Evolutionary conservation across 2,113 vertebrate genomes (phyloP).

Genomic region (Xiphorhynchus elegans): DNA sequence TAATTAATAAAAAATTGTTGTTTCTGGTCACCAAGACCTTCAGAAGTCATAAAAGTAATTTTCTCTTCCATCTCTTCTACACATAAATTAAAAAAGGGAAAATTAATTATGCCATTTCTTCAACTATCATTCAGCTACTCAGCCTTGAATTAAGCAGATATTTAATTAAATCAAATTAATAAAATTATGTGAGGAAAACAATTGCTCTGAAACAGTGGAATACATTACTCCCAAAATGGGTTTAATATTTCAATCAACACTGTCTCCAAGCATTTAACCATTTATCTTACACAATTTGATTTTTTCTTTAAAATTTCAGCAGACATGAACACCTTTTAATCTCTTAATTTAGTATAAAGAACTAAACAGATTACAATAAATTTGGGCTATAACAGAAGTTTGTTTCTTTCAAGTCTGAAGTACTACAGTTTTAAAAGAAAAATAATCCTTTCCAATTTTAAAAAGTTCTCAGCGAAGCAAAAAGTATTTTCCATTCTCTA

Average conservation of each 20-base stretch:
- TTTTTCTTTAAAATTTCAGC: constrained; percentile 6
- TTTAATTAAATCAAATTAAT: neutral
- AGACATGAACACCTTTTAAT: neutral
- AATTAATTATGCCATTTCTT: neutral
- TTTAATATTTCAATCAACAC: neutral
- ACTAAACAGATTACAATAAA: neutral
- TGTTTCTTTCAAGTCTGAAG: neutral
- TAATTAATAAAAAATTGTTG: neutral
- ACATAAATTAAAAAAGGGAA: neutral
- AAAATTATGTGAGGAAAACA: neutral
- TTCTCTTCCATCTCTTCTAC: neutral
- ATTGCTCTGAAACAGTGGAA: neutral
- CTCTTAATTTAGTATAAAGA: neutral
- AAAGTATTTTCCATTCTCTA: neutral
- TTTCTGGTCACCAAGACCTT: neutral
- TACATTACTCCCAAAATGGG: neutral
- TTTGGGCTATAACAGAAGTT: neutral
- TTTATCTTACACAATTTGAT: neutral
- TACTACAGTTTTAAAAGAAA: neutral
- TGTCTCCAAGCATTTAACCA: neutral
- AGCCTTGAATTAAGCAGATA: neutral
- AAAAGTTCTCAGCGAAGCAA: neutral
- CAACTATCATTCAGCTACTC: neutral
- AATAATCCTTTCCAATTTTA: neutral
- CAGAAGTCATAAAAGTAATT: neutral